Evolutionary conservation across 2,797 vertebrate species (phyloP), one percentile per base, ranked within the genome.

Genomic region (Microctenopoma stevenorrisi): DNA sequence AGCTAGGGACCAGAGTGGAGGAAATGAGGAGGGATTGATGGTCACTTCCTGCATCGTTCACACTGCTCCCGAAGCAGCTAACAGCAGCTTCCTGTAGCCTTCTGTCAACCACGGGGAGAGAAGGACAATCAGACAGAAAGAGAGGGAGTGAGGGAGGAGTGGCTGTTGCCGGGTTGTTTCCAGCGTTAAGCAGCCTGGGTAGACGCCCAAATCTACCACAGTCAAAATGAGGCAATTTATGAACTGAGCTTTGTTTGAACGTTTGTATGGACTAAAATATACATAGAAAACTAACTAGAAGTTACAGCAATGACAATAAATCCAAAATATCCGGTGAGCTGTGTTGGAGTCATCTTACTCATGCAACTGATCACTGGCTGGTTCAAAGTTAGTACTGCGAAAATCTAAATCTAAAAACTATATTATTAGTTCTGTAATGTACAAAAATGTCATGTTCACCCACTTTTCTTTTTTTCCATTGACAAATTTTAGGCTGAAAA

Each of bases 11-110:
- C 80, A 74, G 78, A 87, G 78, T 22, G 25, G 84, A 82, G 89
- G 90, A 91, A 91, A 91, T 86, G 87, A 93, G 89, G 77, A 86
- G 76, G 86, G 90, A 93, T 92, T 92, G 89, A 92, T 89, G 87
- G 91, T 86, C 69, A 88, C 89, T 94, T 94, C 93, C 94, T 93
- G 91, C 86, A 85, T 88, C 81, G 69, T 72, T 88, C 84, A 84
- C 85, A 52, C 64, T 69, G 81, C 76, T 90, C 80, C 81, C 56
- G 68, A 83, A 51, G 89, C 82, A 73, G 88, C 79, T 88, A 88
- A 89, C 89, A 86, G 89, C 44, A 13, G 87, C 89, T 94, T 93
- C 91, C 94, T 94, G 89, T 90, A 85, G 84, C 72, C 81, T 78
- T 87, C 81, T 82, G 87, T 87, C 67, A 63, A 80, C 64, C 48